Evolutionary conservation across 1,140 invertebrate genomes (phyloP).

Genomic region (Manduca sexta): DNA sequence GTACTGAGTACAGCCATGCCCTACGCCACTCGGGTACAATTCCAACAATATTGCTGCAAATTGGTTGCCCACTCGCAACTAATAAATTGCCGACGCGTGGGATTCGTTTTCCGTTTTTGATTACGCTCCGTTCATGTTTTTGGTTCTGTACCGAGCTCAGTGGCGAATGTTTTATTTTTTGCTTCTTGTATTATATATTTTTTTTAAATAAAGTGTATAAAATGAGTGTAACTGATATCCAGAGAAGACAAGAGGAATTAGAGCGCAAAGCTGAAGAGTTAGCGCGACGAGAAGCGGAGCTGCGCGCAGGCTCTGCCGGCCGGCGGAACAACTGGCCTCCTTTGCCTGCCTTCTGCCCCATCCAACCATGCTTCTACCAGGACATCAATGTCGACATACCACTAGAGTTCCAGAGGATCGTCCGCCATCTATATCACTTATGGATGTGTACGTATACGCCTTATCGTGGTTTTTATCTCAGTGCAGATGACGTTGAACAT

Average conservation of each 20-base stretch:
- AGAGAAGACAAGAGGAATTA: conserved; percentile 88
- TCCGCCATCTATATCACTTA: conserved; percentile 94
- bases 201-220: not conserved
- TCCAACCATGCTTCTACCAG: conserved; percentile 99
- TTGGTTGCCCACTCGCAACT: not conserved
- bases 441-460: conserved; percentile 92
- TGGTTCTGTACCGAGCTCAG: not conserved
- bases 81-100: conserved; percentile 14
- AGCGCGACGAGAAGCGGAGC: conserved; percentile 90
- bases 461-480: too few relatives aligned
- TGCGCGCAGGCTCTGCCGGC: conserved; percentile 80
- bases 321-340: conserved; percentile 99
- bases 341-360: conserved; percentile 90
- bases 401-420: conserved; percentile 96
- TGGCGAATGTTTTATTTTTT: not conserved
- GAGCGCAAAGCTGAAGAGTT: conserved; percentile 91
- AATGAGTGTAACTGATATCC: conserved; percentile 35
- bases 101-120: conserved; percentile 7
- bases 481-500: too few relatives aligned
- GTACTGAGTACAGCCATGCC: too few relatives aligned
- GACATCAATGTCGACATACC: conserved; percentile 99
- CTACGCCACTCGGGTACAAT: too few relatives aligned
- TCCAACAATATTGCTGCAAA: not conserved
- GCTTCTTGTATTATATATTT: too few relatives aligned
- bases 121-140: not conserved